Base-by-base conservation (phyloP, 2,888 invertebrate genomes). In the Xestia c-nigrum region DNA sequence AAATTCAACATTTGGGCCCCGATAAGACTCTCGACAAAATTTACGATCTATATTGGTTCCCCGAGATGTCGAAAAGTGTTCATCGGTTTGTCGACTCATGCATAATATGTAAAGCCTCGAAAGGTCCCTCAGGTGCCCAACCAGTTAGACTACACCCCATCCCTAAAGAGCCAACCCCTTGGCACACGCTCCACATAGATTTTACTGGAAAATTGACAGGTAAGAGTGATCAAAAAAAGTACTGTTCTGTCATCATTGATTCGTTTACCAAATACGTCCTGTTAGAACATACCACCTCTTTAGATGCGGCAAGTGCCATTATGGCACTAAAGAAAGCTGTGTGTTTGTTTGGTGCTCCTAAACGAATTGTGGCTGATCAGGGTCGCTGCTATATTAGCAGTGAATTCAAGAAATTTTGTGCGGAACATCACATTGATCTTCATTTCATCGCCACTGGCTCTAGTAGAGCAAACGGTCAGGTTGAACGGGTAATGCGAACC, bases 221-320 rank as follows among this genome's bases (percentile, higher is more conserved):
- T 57, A 57, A 57, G 24, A 57, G 24, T 57, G 24, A 57, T 12
- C 57, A 57, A 57, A 57, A 57, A 57, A 14, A 57, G 14, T 57
- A 57, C 57, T 57, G 24, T 57, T 57, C 57, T 57, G 24, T 57
- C 57, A 24, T 57, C 57, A 57, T 57, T 57, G 57, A 57, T 57
- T 12, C 24, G 24, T 57, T 57, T 4, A 57, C 57, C 5, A 57
- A 57, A 12, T 57, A 57, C 57, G 24, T 57, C 24, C 57, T 57
- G 57, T 57, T 57, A 57, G 57, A 57, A 57, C 24, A 57, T 24
- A 57, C 24, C 24, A 57, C 57, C 24, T 57, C 59, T 59, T 59
- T 59, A 59, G 59, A 59, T 7, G 59, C 59, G 31, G 31, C 59
- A 16, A 59, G 59, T 59, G 59, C 31, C 59, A 59, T 59, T 31